These are phyloP conservation scores for Diarsia dahlii DNA, from an alignment of 2,888 invertebrate species.

Conservation along the genomic window DNA sequence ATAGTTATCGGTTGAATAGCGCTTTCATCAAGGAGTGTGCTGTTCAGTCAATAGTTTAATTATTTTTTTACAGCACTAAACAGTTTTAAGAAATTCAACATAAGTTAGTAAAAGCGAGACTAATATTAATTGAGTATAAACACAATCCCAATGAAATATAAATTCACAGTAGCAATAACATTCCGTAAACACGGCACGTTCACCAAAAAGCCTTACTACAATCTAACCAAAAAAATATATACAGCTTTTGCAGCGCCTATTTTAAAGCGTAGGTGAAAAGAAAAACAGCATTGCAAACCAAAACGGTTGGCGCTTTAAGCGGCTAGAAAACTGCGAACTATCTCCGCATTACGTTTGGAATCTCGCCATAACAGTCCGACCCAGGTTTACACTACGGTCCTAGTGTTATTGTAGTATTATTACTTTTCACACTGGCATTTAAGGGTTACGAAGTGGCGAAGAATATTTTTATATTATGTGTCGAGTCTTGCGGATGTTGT, in stretches of 20 bases:
- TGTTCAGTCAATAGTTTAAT: not conserved
- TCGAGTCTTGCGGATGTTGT: slow-evolving; percentile 9
- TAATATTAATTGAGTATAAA: too few relatives aligned
- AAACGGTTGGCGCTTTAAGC: slow-evolving; percentile 48
- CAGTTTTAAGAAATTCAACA: not conserved
- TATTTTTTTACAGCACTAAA: not conserved
- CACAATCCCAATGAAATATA: not conserved
- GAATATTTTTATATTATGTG: slow-evolving; percentile 57
- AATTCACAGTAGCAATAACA: not conserved
- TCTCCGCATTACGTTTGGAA: slow-evolving; percentile 63
- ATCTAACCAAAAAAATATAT: slow-evolving; percentile 27
- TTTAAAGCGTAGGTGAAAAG: slow-evolving; percentile 49
- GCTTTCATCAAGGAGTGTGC: not conserved
- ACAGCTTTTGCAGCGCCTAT: slow-evolving; percentile 35
- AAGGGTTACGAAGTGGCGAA: slow-evolving; percentile 50
- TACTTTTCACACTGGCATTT: slow-evolving; percentile 56
- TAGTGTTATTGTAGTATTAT: slow-evolving; percentile 61
- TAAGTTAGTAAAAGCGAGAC: not conserved
- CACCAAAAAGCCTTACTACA: slow-evolving; percentile 3
- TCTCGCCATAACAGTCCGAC: slow-evolving; percentile 61
- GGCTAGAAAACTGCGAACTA: slow-evolving; percentile 59
- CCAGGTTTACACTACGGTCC: slow-evolving; percentile 54
- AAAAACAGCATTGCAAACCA: slow-evolving; percentile 46
- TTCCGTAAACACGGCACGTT: not conserved
- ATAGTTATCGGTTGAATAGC: too few relatives aligned